A percentile compares a stretch with the other conserved stretches of the same genome.
These are phyloP conservation scores for Temnothorax longispinosus DNA, from an alignment of 1,140 invertebrate species.

Conservation along the genomic window DNA sequence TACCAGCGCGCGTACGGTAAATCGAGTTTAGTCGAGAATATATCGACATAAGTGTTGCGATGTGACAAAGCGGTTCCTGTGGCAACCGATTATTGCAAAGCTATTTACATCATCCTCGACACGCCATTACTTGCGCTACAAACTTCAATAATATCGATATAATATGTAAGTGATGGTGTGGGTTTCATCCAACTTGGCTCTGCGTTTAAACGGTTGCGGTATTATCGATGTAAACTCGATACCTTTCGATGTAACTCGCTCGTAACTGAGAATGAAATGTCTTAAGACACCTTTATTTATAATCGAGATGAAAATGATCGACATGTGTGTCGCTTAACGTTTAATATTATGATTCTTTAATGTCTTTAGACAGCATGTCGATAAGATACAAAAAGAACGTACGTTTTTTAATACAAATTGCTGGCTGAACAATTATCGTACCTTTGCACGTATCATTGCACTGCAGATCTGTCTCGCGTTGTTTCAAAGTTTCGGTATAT, in stretches of 20 bases:
- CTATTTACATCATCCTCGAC: constrained; percentile 52
- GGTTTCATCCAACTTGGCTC: constrained; percentile 54
- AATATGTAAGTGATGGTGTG: constrained; percentile 50
- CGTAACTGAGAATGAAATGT: constrained; percentile 20
- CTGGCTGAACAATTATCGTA: not conserved
- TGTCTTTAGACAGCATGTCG: not conserved
- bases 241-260: not conserved
- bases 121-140: constrained; percentile 55
- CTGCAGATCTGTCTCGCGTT: not conserved
- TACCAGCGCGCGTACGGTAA: constrained; percentile 46
- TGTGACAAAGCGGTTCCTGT: constrained; percentile 57
- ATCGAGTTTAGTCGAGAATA: constrained; percentile 54
- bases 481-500: constrained; percentile 43
- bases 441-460: not conserved
- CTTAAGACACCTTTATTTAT: not conserved
- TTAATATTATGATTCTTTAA: not conserved
- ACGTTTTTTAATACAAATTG: not conserved
- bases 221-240: constrained; percentile 40
- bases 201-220: constrained; percentile 41
- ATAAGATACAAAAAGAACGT: not conserved
- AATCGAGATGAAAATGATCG: not conserved
- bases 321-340: not conserved
- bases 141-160: constrained; percentile 61
- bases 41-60: constrained; percentile 53
- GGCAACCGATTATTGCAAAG: constrained; percentile 56